phyloP scores from a whole-genome alignment of 2,888 invertebrate species.

The Cheilosia soror region DNA sequence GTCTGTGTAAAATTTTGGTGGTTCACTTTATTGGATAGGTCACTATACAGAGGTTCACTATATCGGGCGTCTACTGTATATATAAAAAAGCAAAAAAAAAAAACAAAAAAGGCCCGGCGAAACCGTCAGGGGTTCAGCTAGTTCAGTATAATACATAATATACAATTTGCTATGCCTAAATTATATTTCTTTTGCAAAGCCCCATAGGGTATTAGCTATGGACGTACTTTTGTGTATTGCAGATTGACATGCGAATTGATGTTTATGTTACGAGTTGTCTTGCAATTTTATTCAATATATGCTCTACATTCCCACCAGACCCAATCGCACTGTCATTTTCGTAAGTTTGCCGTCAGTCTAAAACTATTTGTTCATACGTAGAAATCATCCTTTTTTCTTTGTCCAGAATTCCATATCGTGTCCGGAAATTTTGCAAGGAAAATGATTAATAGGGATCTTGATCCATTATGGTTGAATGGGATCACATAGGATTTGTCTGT shows the following conservation, averaged over 20 bases:
- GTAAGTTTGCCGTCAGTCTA: background rate
- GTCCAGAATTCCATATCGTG: background rate
- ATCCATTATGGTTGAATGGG: conserved; percentile 50
- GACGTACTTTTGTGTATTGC: background rate
- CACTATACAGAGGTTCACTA: too few relatives aligned
- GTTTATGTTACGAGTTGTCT: conserved; percentile 16
- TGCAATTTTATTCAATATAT: conserved; percentile 38
- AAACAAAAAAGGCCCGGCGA: too few relatives aligned
- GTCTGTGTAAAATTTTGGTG: too few relatives aligned
- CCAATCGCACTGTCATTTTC: background rate
- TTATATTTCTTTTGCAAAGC: conserved; percentile 8
- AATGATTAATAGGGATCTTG: conserved; percentile 49
- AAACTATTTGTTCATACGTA: background rate
- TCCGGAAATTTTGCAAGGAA: conserved; percentile 29
- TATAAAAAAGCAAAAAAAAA: too few relatives aligned
- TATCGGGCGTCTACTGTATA: too few relatives aligned
- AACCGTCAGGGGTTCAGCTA: too few relatives aligned
- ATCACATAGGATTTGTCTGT: conserved; percentile 43
- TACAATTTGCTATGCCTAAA: conserved; percentile 22
- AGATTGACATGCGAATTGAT: conserved; percentile 33
- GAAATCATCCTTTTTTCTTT: conserved; percentile 12
- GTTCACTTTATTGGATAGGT: too few relatives aligned
- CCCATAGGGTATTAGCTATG: background rate
- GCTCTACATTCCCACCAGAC: background rate
- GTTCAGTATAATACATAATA: background rate